Evolutionary conservation across 2,113 vertebrate species (phyloP), one percentile per base, ranked within the genome.

Genomic region (Ginglymostoma cirratum): DNA sequence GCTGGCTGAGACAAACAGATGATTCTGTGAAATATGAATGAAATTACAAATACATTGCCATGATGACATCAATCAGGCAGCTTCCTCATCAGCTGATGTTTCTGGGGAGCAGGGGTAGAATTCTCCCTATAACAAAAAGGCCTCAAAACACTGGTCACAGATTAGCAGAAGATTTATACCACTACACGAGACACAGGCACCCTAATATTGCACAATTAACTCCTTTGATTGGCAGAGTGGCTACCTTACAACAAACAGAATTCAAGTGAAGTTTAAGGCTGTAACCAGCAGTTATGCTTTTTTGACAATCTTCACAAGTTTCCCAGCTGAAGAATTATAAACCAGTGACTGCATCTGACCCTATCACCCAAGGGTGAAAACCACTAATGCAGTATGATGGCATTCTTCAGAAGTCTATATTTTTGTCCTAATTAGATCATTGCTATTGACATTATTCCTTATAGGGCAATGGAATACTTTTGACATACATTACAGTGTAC

Each of bases 181-280:
- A 95, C 93, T 70, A 48, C 66, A 94, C 42, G 52, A 89, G 66
- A 95, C 94, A 95, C 67, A 95, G 94, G 94, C 70, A 95, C 94
- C 94, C 69, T 95, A 95, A 95, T 95, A 95, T 95, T 95, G 94
- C 94, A 95, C 94, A 72, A 95, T 95, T 95, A 72, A 52, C 67
- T 72, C 67, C 94, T 76, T 95, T 95, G 94, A 95, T 95, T 95
- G 67, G 94, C 94, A 95, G 42, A 76, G 67, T 72, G 45, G 94
- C 69, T 95, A 95, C 42, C 27, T 95, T 52, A 17, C 72, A 42
- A 14, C 69, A 90, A 52, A 90, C 30, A 52, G 61, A 93, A 66
- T 66, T 61, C 34, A 17, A 92, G 52, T 65, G 19, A 34, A 83
- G 38, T 83, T 83, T 65, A n/a, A 93, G 38, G 34, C 55, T 93